Conservation (phyloP, 1,140 invertebrate species). For the Trichogramma pretiosum region DNA sequence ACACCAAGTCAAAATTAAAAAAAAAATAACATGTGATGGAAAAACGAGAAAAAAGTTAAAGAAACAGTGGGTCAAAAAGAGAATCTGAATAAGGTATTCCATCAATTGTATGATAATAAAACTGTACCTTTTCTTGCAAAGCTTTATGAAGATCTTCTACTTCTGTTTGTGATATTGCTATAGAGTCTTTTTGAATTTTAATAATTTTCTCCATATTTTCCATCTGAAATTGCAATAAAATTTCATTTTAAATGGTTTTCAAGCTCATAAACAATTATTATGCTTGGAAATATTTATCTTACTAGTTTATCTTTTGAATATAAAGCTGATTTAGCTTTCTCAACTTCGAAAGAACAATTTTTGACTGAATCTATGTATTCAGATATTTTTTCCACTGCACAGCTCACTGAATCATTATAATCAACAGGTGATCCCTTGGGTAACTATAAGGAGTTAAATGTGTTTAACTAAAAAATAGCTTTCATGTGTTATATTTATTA, state of each 20-base stretch:
- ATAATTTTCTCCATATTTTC: slow-evolving; percentile 40
- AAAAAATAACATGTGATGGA: too few relatives aligned
- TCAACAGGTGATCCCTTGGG: slow-evolving; percentile 20
- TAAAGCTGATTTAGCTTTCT: slow-evolving; percentile 29
- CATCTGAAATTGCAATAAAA: slow-evolving; percentile 25
- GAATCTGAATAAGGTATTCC: too few relatives aligned
- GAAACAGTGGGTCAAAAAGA: too few relatives aligned
- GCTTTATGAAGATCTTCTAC: slow-evolving; percentile 35
- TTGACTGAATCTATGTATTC: slow-evolving; percentile 28
- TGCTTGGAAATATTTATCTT: slow-evolving; percentile 19
- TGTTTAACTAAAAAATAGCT: not conserved
- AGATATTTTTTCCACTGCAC: slow-evolving; percentile 25
- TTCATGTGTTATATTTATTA: not conserved
- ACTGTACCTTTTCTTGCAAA: slow-evolving; percentile 36
- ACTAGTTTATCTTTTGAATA: slow-evolving; percentile 39
- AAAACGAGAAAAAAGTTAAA: too few relatives aligned
- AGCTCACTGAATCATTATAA: slow-evolving; percentile 20
- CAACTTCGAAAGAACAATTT: slow-evolving; percentile 29
- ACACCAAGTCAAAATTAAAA: too few relatives aligned
- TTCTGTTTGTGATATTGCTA: slow-evolving; percentile 34
- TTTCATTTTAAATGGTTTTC: too few relatives aligned
- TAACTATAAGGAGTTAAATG: slow-evolving; percentile 27
- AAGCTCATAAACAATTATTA: too few relatives aligned
- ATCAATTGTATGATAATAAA: too few relatives aligned
- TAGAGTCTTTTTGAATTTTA: slow-evolving; percentile 37